A percentile compares a stretch with the other conserved stretches of the same genome.
These are phyloP conservation scores for Acomys russatus DNA, from an alignment of 2,797 vertebrate genomes.

Conservation along the genomic window DNA sequence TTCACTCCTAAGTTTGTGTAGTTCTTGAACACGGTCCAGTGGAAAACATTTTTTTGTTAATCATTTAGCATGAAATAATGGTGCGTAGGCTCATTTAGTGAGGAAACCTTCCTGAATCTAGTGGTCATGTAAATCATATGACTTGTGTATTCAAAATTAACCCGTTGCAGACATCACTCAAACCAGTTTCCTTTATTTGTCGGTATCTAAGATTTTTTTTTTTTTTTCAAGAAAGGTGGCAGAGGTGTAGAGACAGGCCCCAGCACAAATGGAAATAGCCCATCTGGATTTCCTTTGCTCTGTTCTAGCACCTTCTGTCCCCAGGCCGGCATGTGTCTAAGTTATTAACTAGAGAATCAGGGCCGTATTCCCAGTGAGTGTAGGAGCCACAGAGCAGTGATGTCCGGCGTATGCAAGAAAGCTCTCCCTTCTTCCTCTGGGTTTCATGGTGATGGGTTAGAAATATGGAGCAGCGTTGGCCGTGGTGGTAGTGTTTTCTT, in stretches of 20 bases:
- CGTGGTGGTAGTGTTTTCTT: background rate
- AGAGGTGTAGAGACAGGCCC: slow-evolving; percentile 89
- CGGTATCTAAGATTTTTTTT: no score
- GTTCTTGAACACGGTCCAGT: background rate
- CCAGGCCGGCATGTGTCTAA: slow-evolving; percentile 84
- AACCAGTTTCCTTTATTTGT: background rate
- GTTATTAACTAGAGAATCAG: background rate
- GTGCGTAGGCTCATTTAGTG: background rate
- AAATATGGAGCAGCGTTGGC: background rate
- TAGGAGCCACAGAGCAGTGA: background rate
- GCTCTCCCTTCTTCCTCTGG: background rate
- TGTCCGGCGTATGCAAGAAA: no score
- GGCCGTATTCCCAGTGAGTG: background rate
- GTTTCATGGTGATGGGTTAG: background rate
- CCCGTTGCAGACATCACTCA: background rate
- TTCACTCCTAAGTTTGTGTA: background rate
- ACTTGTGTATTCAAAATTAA: no score
- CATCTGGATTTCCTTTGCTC: slow-evolving; percentile 89
- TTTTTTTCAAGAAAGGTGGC: slow-evolving; percentile 78
- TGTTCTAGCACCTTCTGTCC: slow-evolving; percentile 88
- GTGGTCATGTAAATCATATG: background rate
- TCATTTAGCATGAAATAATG: background rate
- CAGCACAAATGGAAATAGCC: slow-evolving; percentile 69
- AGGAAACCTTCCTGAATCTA: background rate
- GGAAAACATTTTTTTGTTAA: background rate